Base-by-base conservation (phyloP, 2,113 vertebrate genomes). In the Sapajus apella region DNA sequence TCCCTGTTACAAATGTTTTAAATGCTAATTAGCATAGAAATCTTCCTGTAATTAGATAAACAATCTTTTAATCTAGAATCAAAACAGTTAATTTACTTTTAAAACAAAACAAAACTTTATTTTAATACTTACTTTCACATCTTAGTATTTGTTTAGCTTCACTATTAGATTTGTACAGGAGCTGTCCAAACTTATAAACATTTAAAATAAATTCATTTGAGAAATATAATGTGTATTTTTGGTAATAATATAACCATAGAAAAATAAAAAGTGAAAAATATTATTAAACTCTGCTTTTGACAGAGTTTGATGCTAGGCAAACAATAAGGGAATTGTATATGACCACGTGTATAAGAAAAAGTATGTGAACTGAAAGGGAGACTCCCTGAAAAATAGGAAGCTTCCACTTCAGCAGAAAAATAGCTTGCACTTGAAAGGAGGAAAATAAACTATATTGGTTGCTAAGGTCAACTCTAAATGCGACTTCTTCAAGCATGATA, bases 391-490 rank as follows among this genome's bases (percentile, higher is more conserved):
- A 98, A 86, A 35, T 45, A 18, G 79, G 68, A 45, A 32, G 82
- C 0, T 89, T 97, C 55, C 72, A 43, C 4, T 85, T 95, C 95
- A 96, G n/a, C 86, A 97, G 73, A 97, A 70, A 98, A 75, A 94
- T 97, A 87, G 80, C 30, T 55, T 83, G 91, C 14, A 64, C 79
- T 61, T 50, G 10, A 97, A 92, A 96, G 10, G 72, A 94, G 55
- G 8, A 79, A 96, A 98, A 97, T 91, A 97, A 96, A 96, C 85
- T 79, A 90, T 58, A 73, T 81, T 35, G 76, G 40, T 97, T 94
- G 90, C 96, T 98, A 98, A 98, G 55, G 90, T 73, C 92, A 97
- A 97, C 94, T 97, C 47, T 92, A 82, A 96, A 97, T 72, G 72
- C 72, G 55, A 61, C n/a, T 97, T 98, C 94, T 95, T 97, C 43